A percentile compares a stretch with the other conserved stretches of the same genome.
Evolutionary conservation across 2,113 vertebrate species (phyloP).

Genomic region (Pomatorhinus ruficollis): DNA sequence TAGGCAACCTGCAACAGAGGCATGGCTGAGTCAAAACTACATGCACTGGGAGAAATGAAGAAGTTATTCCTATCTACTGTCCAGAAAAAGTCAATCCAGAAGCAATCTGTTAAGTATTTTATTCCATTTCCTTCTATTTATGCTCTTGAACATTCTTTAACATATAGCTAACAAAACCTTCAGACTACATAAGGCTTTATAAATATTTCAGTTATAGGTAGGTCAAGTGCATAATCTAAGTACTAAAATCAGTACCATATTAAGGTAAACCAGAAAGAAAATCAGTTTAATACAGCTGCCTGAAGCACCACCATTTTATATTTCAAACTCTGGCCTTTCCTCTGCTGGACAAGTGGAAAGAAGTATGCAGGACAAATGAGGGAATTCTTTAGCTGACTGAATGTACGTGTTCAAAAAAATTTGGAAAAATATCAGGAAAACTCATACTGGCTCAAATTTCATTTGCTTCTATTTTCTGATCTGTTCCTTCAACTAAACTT

Average conservation of each 20-base stretch:
- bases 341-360: background rate
- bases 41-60: background rate
- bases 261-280: background rate
- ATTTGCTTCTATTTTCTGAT: slow-evolving; percentile 54
- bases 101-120: background rate
- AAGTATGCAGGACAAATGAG: background rate
- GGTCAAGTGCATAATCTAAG: background rate
- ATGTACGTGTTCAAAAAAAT: background rate
- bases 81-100: slow-evolving; percentile 17
- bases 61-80: slow-evolving; percentile 32
- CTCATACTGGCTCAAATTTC: slow-evolving; percentile 14
- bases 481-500: background rate
- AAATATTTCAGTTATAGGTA: background rate
- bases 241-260: background rate
- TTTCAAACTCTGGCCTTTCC: background rate
- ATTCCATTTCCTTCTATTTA: slow-evolving; percentile 37
- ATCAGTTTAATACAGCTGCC: background rate
- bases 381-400: background rate
- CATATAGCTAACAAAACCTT: background rate
- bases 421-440: slow-evolving; percentile 37
- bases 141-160: background rate
- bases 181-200: background rate
- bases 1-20: background rate
- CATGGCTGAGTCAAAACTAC: background rate
- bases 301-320: background rate